phyloP scores from a whole-genome alignment of 2,113 vertebrate species.

The Poeciliopsis retropinna region DNA sequence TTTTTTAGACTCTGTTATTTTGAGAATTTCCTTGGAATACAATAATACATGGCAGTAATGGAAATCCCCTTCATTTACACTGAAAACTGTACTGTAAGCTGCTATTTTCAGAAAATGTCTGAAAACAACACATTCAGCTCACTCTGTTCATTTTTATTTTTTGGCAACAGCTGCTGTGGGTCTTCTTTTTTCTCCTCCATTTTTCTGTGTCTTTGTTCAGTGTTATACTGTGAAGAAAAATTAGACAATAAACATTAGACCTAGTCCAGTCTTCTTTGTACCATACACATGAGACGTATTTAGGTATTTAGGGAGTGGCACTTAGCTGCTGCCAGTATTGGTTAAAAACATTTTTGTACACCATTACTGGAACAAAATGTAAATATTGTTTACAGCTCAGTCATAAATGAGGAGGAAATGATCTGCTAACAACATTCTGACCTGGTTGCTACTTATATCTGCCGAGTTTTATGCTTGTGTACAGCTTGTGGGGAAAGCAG shows the following conservation, averaged over 20 bases:
- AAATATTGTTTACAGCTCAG: neutral
- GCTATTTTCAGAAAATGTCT: conserved; percentile 16
- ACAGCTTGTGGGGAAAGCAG: conserved; percentile 17
- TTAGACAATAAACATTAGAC: neutral
- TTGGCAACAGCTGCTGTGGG: conserved; percentile 85
- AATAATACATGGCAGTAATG: conserved; percentile 32
- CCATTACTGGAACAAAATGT: neutral
- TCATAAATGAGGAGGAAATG: conserved; percentile 1
- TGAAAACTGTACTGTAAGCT: neutral
- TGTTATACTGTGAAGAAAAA: conserved; percentile 75
- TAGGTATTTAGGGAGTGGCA: conserved; percentile 3
- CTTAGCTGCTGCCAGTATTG: neutral
- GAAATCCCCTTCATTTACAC: conserved; percentile 56
- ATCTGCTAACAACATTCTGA: conserved; percentile 12
- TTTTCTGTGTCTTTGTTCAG: conserved; percentile 77
- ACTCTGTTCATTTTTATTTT: conserved; percentile 90
- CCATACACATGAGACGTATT: neutral
- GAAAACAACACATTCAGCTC: conserved; percentile 60
- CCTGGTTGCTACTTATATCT: conserved; percentile 16
- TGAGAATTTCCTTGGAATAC: conserved; percentile 50
- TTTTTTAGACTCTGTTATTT: neutral
- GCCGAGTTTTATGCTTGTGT: conserved; percentile 1
- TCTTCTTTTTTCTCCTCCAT: conserved; percentile 85
- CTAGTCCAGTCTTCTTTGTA: neutral
- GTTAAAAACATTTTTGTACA: neutral